A percentile compares a stretch with the other conserved stretches of the same genome.
Evolutionary conservation across 2,113 vertebrate genomes (phyloP).

Genomic region (Tragulus kanchil): DNA sequence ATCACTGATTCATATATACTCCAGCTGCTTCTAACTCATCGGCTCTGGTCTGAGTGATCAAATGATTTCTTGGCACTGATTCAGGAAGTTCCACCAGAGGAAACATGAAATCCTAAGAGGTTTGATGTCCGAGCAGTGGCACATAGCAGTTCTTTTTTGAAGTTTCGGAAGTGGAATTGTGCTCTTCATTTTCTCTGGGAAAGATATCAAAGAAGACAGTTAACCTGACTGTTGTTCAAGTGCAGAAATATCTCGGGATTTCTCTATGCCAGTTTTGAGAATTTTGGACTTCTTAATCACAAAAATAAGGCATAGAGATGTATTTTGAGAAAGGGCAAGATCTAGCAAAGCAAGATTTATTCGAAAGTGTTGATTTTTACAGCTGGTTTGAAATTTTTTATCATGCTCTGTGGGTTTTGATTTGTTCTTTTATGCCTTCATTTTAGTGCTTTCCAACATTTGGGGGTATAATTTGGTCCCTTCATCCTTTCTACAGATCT

Average conservation of each 20-base stretch:
- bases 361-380: slow-evolving; percentile 58
- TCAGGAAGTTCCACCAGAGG: not conserved
- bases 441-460: slow-evolving; percentile 44
- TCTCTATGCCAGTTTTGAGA: slow-evolving; percentile 9
- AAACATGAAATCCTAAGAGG: slow-evolving; percentile 12
- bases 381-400: slow-evolving; percentile 39
- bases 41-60: slow-evolving; percentile 45
- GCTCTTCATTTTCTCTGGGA: slow-evolving; percentile 34
- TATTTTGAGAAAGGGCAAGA: slow-evolving; percentile 54
- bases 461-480: not conserved
- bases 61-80: slow-evolving; percentile 38
- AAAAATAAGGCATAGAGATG: not conserved
- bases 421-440: slow-evolving; percentile 48
- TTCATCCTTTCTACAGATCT: not conserved
- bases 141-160: not conserved
- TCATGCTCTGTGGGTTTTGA: not conserved
- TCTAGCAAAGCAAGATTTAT: slow-evolving; percentile 61
- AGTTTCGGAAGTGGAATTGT: slow-evolving; percentile 11
- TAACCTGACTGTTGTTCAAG: slow-evolving; percentile 8
- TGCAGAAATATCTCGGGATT: slow-evolving; percentile 49
- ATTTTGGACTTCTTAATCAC: slow-evolving; percentile 31
- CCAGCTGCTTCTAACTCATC: slow-evolving; percentile 37
- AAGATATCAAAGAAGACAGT: slow-evolving; percentile 30
- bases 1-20: slow-evolving; percentile 23
- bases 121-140: slow-evolving; percentile 10